phyloP scores from a whole-genome alignment of 1,140 invertebrate species.

The Arctopsyche grandis region DNA sequence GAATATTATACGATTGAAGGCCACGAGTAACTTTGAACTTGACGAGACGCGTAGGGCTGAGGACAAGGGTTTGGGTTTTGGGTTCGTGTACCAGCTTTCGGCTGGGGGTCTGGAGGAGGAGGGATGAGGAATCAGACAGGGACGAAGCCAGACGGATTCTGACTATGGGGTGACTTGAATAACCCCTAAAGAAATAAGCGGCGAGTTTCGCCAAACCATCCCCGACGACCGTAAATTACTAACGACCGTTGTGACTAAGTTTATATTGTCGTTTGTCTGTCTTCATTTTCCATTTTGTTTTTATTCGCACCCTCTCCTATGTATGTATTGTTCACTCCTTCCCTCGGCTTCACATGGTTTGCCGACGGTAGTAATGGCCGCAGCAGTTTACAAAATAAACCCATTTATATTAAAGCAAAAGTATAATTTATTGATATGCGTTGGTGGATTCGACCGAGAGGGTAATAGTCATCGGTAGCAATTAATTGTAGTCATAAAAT shows the following conservation, averaged over 20 bases:
- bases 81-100: background rate
- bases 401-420: too few species aligned
- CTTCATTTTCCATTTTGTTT: background rate
- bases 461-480: too few species aligned
- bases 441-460: too few species aligned
- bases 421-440: too few species aligned
- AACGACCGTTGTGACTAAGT: background rate
- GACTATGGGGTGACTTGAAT: background rate
- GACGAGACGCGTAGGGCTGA: background rate
- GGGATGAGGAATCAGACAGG: conserved; percentile 6
- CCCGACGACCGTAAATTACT: conserved; percentile 6
- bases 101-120: background rate
- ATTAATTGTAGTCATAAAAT: too few species aligned
- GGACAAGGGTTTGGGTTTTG: background rate
- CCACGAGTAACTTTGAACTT: background rate
- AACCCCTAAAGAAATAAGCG: conserved; percentile 4
- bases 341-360: too few species aligned
- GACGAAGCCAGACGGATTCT: background rate
- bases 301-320: background rate
- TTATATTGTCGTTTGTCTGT: conserved; percentile 7
- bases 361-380: too few species aligned
- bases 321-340: too few species aligned
- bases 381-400: too few species aligned
- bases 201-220: background rate
- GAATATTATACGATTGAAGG: background rate